Base-by-base conservation (phyloP, 2,113 vertebrate species). In the Odontesthes bonariensis region DNA sequence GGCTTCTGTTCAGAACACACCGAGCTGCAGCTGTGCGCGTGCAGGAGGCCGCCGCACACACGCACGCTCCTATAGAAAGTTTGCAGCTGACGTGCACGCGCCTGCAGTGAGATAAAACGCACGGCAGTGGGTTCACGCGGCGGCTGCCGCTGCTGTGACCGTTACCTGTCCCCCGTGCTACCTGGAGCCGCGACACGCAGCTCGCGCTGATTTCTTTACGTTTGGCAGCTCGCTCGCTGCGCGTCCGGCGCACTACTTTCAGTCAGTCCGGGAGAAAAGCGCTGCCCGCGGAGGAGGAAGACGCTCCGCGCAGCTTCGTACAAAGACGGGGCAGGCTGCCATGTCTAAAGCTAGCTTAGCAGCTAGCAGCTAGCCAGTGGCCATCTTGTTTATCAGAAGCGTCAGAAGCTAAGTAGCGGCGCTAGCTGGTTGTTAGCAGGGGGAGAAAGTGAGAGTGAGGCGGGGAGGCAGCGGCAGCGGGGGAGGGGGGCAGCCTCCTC, bases 371-470 rank as follows among this genome's bases (percentile, higher is more conserved):
- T 90, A 91, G 82, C 89, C 90, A 86, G 94, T 91, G 91, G 94
- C 94, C 94, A 95, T 95, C 93, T 95, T 95, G 94, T 94, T 92
- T 93, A 81, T 85, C 79, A 73, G 86, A 27, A 47, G 67, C 67
- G 69, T 16, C 65, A 40, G 71, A 85, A 72, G 83, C 79, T 79
- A 80, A 58, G 51, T 73, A 73, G 63, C 69, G 49, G 59, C 0
- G 81, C 83, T 82, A 79, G 72, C 72, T 49, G 77, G 2, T 13
- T 3, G 77, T 44, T 82, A 79, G 86, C 87, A 53, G 19, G 68
- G 70, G 64, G 8, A 64, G 86, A 82, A 77, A 89, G 82, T 77
- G 82, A 87, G 81, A 82, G 77, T 75, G 82, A 46, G 54, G 86
- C 71, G 78, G 74, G 67, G 69, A 67, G 68, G 66, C 42, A 59